Percentiles rank a stretch among this genome's conserved stretches.
Evolutionary conservation across 2,888 invertebrate species (phyloP).

Genomic region (Diploptera punctata): DNA sequence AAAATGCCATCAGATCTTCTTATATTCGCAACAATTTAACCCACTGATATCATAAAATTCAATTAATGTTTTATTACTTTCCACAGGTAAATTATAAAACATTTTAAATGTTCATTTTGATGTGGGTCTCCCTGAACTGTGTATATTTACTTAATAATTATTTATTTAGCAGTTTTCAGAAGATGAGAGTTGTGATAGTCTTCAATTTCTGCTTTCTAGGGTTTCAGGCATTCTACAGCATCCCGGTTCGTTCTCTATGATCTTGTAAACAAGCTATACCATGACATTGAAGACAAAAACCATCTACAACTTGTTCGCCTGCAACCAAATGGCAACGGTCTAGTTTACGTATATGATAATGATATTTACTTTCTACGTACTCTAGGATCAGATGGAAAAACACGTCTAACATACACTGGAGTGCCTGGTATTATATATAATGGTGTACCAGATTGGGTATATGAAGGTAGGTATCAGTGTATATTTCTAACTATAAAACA

Average conservation of each 20-base stretch:
- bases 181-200: too few species aligned
- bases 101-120: background rate
- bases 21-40: too few species aligned
- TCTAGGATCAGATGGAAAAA: conserved; percentile 51
- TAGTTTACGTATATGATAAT: conserved; percentile 72
- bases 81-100: background rate
- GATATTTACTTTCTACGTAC: conserved; percentile 70
- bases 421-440: conserved; percentile 72
- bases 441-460: conserved; percentile 92
- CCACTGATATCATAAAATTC: too few species aligned
- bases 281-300: conserved; percentile 59
- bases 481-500: too few species aligned
- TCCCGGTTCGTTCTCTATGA: conserved; percentile 69
- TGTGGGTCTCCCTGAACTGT: background rate
- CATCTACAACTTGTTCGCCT: conserved; percentile 69
- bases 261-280: conserved; percentile 44
- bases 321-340: conserved; percentile 57
- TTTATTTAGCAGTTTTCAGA: background rate
- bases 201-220: conserved; percentile 55
- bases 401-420: conserved; percentile 68
- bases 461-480: conserved; percentile 84
- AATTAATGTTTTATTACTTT: too few species aligned
- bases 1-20: too few species aligned
- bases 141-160: background rate
- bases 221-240: conserved; percentile 70